Conservation (phyloP, 2,797 vertebrate genomes). For the Danio kyathit region DNA sequence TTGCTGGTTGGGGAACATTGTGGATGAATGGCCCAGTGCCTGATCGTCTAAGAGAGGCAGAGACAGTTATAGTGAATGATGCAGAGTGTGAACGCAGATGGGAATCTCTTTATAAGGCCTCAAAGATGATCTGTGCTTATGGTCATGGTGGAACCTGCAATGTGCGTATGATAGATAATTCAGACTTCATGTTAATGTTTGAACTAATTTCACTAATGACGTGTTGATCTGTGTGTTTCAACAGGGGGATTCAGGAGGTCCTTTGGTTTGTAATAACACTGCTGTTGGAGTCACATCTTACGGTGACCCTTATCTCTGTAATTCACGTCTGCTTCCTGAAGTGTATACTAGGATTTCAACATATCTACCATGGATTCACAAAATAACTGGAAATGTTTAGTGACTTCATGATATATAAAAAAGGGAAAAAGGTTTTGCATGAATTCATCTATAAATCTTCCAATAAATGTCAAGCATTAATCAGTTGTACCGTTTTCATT, state of each 20-base stretch:
- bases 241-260: conserved; percentile 60
- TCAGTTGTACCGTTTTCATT: no score
- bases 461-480: no score
- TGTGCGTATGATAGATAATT: neutral
- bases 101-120: rapidly evolving
- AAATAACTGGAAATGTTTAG: no score
- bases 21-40: no score
- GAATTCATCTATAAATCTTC: no score
- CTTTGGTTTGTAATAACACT: conserved; percentile 48
- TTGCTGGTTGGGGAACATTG: conserved; percentile 60
- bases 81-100: rapidly evolving
- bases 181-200: no score
- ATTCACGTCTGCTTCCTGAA: conserved; percentile 12
- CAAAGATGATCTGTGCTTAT: conserved; percentile 9
- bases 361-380: conserved; percentile 5
- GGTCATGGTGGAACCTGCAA: neutral
- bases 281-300: conserved; percentile 54
- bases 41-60: no score
- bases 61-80: neutral
- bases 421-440: no score
- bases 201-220: no score
- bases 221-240: no score
- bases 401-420: no score
- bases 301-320: rapidly evolving
- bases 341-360: conserved; percentile 8